phyloP scores from a whole-genome alignment of 2,797 vertebrate species.

The Sebastes kiyomatsui region DNA sequence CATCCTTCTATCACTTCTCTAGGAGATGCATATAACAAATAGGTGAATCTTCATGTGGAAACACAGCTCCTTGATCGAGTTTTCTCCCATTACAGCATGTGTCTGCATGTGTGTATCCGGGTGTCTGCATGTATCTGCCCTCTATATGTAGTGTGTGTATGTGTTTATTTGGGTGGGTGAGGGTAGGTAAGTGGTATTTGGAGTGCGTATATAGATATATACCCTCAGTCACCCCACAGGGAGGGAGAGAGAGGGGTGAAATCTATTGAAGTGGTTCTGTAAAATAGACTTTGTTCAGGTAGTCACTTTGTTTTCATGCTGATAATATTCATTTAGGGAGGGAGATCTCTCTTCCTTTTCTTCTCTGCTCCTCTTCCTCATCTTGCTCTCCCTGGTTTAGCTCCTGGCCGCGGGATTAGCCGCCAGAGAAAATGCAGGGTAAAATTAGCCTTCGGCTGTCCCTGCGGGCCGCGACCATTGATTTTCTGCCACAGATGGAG shows the following conservation, averaged over 20 bases:
- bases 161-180: background rate
- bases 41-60: slow-evolving; percentile 3
- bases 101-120: slow-evolving; percentile 10
- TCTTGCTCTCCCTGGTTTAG: slow-evolving; percentile 71
- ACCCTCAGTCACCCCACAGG: slow-evolving; percentile 17
- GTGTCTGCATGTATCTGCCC: slow-evolving; percentile 4
- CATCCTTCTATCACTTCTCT: background rate
- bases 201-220: slow-evolving; percentile 33
- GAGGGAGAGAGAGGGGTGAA: slow-evolving; percentile 40
- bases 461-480: slow-evolving; percentile 76
- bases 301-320: slow-evolving; percentile 91
- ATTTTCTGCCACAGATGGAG: slow-evolving; percentile 83
- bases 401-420: slow-evolving; percentile 80
- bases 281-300: slow-evolving; percentile 89
- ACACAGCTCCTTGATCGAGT: slow-evolving; percentile 17
- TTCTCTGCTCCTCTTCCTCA: slow-evolving; percentile 74
- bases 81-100: slow-evolving; percentile 16
- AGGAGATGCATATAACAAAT: background rate
- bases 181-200: slow-evolving; percentile 17
- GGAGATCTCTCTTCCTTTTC: slow-evolving; percentile 71
- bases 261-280: slow-evolving; percentile 84
- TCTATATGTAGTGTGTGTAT: slow-evolving; percentile 1
- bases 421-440: slow-evolving; percentile 81
- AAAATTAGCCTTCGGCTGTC: slow-evolving; percentile 79
- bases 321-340: slow-evolving; percentile 84